phyloP scores from a whole-genome alignment of 2,113 vertebrate species.

The Cynocephalus volans region DNA sequence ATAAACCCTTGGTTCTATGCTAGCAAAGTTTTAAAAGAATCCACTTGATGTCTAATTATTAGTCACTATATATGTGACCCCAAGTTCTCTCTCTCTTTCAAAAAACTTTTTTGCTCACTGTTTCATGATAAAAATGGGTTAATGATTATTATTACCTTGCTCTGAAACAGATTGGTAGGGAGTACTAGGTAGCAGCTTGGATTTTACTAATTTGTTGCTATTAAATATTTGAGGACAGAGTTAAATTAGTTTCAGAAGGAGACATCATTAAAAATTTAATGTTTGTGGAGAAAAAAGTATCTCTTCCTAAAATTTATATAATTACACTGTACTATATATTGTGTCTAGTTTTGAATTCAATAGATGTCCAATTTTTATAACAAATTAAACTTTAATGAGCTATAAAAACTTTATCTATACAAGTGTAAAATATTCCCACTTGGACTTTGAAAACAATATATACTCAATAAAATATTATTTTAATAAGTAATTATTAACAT shows the following conservation, averaged over 20 bases:
- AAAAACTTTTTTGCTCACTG: background rate
- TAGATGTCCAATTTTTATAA: background rate
- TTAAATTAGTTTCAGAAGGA: conserved; percentile 30
- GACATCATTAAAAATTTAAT: background rate
- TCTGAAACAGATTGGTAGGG: background rate
- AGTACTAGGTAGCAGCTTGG: background rate
- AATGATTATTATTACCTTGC: background rate
- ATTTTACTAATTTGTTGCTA: background rate
- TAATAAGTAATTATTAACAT: conserved; percentile 84
- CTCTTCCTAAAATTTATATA: conserved; percentile 13
- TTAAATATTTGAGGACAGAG: background rate
- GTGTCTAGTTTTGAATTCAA: background rate
- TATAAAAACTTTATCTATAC: background rate
- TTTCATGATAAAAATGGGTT: conserved; percentile 26
- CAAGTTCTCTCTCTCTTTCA: background rate
- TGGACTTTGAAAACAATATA: conserved; percentile 81
- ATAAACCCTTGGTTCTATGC: background rate
- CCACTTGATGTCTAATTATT: background rate
- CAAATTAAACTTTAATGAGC: conserved; percentile 42
- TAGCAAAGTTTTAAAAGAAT: background rate
- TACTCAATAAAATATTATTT: conserved; percentile 82
- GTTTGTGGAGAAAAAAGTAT: background rate
- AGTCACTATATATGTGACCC: background rate
- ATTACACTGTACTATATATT: background rate
- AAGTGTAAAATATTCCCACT: conserved; percentile 79